These are phyloP conservation scores for Bergia sp. DNA, from an alignment of 92 coral and sea anemone genomes.

Conservation along the genomic window DNA sequence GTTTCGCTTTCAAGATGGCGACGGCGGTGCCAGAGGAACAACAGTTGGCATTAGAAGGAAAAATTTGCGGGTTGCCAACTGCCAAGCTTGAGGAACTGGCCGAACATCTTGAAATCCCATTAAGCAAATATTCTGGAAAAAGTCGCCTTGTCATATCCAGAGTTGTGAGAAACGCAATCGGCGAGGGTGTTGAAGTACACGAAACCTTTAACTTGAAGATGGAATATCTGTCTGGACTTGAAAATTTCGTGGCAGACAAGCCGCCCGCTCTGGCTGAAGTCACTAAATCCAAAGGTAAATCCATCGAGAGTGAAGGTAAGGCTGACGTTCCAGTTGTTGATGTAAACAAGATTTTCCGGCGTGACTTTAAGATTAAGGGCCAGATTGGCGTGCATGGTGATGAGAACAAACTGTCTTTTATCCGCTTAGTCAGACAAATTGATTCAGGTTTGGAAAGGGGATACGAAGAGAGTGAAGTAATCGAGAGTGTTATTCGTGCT, in stretches of 20 bases:
- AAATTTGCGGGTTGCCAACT: neutral
- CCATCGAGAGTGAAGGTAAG: slow-evolving; percentile 3
- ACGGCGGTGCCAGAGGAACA: neutral
- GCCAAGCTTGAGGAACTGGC: neutral
- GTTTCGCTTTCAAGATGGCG: no score
- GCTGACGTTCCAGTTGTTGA: slow-evolving; percentile 40
- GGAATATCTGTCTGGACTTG: neutral
- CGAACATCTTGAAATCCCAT: neutral
- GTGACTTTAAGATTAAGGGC: slow-evolving; percentile 55
- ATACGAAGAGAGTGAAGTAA: no score
- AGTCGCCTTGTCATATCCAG: slow-evolving; percentile 2
- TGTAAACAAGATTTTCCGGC: slow-evolving; percentile 52
- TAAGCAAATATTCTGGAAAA: slow-evolving; percentile 12
- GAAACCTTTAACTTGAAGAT: neutral
- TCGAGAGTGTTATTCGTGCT: no score
- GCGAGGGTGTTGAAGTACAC: neutral
- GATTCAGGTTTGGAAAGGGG: no score
- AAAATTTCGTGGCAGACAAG: neutral
- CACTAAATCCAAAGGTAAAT: slow-evolving; percentile 11
- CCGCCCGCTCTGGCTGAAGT: slow-evolving; percentile 1
- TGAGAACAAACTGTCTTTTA: no score
- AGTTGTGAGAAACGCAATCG: slow-evolving; percentile 1
- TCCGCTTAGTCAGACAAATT: no score
- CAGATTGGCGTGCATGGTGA: slow-evolving; percentile 52
- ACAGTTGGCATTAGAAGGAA: neutral